A percentile compares a stretch with the other conserved stretches of the same genome.
These are phyloP conservation scores for Lepisosteus osseus DNA, from an alignment of 2,113 vertebrate species.

Conservation along the genomic window DNA sequence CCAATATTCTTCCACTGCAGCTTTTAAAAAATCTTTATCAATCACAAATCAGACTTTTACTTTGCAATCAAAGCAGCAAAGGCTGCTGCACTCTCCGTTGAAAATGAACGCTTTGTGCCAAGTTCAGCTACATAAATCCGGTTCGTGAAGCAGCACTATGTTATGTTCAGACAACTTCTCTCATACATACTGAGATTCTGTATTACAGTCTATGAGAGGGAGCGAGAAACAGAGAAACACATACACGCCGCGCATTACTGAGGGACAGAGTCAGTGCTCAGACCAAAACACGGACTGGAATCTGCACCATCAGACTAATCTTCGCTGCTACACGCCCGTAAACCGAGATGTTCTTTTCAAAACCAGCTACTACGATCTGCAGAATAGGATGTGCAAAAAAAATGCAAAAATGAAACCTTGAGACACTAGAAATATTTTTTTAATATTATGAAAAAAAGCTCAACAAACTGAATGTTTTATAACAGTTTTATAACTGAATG, in stretches of 20 bases:
- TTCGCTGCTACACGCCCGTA: neutral
- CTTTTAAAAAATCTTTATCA: constrained; percentile 34
- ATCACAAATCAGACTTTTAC: constrained; percentile 45
- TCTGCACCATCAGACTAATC: constrained; percentile 22
- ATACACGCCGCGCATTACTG: constrained; percentile 42
- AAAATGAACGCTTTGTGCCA: constrained; percentile 28
- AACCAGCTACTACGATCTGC: no score
- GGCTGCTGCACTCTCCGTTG: constrained; percentile 12
- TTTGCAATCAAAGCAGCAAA: constrained; percentile 45
- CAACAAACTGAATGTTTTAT: no score
- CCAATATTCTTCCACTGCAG: constrained; percentile 25
- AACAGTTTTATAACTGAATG: no score
- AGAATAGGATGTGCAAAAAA: no score
- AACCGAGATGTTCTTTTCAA: no score
- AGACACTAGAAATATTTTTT: no score
- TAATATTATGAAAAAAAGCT: no score
- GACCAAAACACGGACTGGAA: constrained; percentile 64
- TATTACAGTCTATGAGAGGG: constrained; percentile 40
- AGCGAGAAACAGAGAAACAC: constrained; percentile 30
- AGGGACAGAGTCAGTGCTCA: constrained; percentile 39
- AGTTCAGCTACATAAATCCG: constrained; percentile 39
- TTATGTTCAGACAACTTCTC: constrained; percentile 58
- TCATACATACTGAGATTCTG: constrained; percentile 34
- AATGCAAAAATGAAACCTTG: no score
- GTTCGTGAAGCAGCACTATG: constrained; percentile 29